Evolutionary conservation across 1,140 invertebrate species (phyloP).

Genomic region (Papilio machaon): DNA sequence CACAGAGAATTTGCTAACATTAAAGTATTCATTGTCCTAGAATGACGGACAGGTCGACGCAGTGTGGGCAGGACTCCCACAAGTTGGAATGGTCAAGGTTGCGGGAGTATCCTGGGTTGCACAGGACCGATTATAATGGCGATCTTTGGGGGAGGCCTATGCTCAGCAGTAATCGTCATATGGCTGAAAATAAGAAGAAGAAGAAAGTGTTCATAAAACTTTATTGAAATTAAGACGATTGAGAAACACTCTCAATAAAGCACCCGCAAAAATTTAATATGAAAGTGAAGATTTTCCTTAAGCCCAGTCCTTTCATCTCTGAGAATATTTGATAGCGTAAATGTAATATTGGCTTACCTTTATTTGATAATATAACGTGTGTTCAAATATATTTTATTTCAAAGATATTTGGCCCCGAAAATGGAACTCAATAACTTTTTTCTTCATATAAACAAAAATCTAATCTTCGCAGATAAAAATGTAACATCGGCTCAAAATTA

Average conservation of each 20-base stretch:
- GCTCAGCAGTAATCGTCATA: no score
- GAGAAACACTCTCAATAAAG: slow-evolving; percentile 18
- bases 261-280: slow-evolving; percentile 6
- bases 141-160: no score
- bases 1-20: no score
- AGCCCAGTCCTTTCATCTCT: slow-evolving; percentile 25
- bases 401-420: slow-evolving; percentile 23
- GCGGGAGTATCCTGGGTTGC: no score
- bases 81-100: no score
- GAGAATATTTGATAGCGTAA: slow-evolving; percentile 26
- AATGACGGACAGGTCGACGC: no score
- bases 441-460: slow-evolving; percentile 1
- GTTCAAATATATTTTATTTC: slow-evolving; percentile 27
- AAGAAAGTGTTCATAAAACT: not conserved
- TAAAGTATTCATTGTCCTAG: no score
- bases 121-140: no score
- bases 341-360: slow-evolving; percentile 33
- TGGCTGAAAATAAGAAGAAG: not conserved
- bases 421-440: slow-evolving; percentile 16
- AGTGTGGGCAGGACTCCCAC: no score
- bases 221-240: slow-evolving; percentile 11
- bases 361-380: slow-evolving; percentile 28
- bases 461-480: not conserved
- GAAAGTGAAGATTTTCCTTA: slow-evolving; percentile 16
- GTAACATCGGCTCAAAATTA: not conserved